These are phyloP conservation scores for Hoplias malabaricus DNA, from an alignment of 2,113 vertebrate genomes.

Conservation along the genomic window DNA sequence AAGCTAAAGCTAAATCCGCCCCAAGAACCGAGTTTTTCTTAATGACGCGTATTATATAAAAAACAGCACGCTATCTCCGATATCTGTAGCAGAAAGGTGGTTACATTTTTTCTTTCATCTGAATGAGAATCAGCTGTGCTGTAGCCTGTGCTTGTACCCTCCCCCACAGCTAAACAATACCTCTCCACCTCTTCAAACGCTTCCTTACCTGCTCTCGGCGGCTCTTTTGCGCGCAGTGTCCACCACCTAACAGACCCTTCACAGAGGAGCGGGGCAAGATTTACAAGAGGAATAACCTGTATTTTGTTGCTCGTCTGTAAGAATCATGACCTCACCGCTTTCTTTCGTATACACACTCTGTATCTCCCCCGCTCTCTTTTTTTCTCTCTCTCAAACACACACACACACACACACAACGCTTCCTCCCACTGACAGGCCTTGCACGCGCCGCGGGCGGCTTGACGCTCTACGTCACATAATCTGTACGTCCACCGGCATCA, in stretches of 20 bases:
- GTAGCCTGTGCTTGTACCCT: slow-evolving; percentile 56
- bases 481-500: slow-evolving; percentile 62
- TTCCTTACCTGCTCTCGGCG: slow-evolving; percentile 68
- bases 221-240: slow-evolving; percentile 28
- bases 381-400: not conserved
- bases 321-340: slow-evolving; percentile 73
- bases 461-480: slow-evolving; percentile 70
- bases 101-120: not conserved
- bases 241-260: slow-evolving; percentile 41
- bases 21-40: not conserved
- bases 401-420: slow-evolving; percentile 57
- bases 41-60: not conserved
- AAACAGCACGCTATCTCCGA: not conserved
- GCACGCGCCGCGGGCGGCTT: slow-evolving; percentile 69
- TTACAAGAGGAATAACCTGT: slow-evolving; percentile 56
- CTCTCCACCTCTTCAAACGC: slow-evolving; percentile 54
- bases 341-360: slow-evolving; percentile 55
- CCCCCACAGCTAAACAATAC: slow-evolving; percentile 77
- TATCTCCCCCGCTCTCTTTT: not conserved
- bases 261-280: slow-evolving; percentile 1
- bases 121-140: slow-evolving; percentile 46
- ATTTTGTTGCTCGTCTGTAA: slow-evolving; percentile 67
- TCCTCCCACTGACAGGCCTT: slow-evolving; percentile 74
- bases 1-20: not conserved
- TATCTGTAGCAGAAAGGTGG: not conserved